phyloP scores from a whole-genome alignment of 2,888 invertebrate genomes.

The Autographa pulchrina region DNA sequence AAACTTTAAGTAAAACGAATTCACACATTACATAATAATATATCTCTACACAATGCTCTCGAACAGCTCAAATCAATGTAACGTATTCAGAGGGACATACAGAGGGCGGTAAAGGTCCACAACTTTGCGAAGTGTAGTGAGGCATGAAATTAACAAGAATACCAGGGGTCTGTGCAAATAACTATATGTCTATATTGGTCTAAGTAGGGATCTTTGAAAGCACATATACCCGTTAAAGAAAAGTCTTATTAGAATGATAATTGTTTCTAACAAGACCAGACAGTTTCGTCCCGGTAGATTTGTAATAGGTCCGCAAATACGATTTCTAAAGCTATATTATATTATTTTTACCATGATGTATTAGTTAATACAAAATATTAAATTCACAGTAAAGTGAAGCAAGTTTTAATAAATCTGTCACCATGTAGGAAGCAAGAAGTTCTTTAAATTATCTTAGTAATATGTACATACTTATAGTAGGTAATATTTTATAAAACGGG shows the following conservation, averaged over 20 bases:
- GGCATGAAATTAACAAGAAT: conserved; percentile 1
- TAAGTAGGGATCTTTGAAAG: background rate
- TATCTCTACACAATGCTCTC: background rate
- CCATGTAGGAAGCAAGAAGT: too few relatives aligned
- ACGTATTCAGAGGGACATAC: background rate
- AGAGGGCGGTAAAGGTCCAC: background rate
- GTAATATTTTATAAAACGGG: too few relatives aligned
- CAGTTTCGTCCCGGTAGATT: background rate
- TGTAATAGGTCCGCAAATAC: too few relatives aligned
- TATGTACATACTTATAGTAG: too few relatives aligned
- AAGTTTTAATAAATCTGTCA: too few relatives aligned
- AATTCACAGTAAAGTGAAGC: too few relatives aligned
- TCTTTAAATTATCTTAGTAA: too few relatives aligned
- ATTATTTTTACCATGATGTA: too few relatives aligned
- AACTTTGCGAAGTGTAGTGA: background rate
- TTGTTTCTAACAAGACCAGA: background rate
- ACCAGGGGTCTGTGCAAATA: background rate
- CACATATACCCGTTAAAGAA: background rate
- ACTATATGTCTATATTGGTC: background rate
- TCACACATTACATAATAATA: too few relatives aligned
- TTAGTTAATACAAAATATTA: too few relatives aligned
- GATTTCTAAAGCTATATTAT: too few relatives aligned
- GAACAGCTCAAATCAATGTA: background rate
- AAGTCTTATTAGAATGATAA: background rate
- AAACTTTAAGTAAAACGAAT: too few relatives aligned